Conservation (phyloP, 2,888 invertebrate genomes). For the Harpagoxenus sublaevis region DNA sequence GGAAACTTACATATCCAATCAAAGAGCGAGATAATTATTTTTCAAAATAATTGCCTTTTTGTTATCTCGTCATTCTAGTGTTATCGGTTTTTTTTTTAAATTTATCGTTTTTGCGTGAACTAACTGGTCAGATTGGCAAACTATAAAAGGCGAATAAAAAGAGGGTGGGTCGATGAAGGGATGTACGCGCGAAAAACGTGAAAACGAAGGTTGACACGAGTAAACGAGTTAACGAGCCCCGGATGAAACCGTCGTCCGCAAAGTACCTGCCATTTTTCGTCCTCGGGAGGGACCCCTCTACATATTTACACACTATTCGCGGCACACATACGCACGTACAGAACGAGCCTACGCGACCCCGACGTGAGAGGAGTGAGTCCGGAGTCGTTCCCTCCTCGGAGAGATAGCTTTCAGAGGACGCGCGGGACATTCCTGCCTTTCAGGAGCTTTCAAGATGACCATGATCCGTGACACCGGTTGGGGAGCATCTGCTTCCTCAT, state of each 20-base stretch:
- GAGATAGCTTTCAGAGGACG: slow-evolving; percentile 73
- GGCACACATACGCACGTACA: not conserved
- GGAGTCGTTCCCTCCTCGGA: slow-evolving; percentile 63
- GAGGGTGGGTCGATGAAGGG: slow-evolving; percentile 25
- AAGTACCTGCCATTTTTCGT: slow-evolving; percentile 56
- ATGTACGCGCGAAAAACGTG: slow-evolving; percentile 12
- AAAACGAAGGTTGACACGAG: slow-evolving; percentile 50
- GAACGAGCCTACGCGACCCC: slow-evolving; percentile 16
- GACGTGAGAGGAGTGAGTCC: slow-evolving; percentile 37
- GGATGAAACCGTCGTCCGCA: slow-evolving; percentile 55
- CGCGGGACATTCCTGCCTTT: slow-evolving; percentile 63
- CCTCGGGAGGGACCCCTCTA: slow-evolving; percentile 37
- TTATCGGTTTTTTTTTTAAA: not conserved
- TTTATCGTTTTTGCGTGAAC: not conserved
- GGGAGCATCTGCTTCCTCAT: slow-evolving; percentile 68
- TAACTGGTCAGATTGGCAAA: not conserved
- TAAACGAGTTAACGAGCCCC: slow-evolving; percentile 55
- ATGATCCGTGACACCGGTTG: slow-evolving; percentile 73
- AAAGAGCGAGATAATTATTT: not conserved
- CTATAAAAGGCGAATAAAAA: slow-evolving; percentile 5
- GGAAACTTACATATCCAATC: not conserved
- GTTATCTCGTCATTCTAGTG: not conserved
- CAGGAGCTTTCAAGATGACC: slow-evolving; percentile 77
- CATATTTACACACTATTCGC: slow-evolving; percentile 46
- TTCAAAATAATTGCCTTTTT: not conserved